phyloP scores from a whole-genome alignment of 2,888 invertebrate genomes.

The Drosophila birchii region DNA sequence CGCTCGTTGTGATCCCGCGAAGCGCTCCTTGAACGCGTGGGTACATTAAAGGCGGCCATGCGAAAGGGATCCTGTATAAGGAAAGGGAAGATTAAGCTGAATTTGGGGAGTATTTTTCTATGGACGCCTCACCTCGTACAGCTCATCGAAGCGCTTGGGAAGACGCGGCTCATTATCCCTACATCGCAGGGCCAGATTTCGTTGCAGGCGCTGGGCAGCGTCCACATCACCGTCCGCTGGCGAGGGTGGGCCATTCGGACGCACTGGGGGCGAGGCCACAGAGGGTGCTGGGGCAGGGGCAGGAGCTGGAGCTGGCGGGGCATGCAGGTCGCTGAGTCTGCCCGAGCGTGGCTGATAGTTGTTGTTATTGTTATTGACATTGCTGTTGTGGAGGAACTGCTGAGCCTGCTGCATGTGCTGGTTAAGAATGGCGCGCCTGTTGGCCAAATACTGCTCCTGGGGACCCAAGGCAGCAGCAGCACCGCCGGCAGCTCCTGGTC shows the following conservation, averaged over 20 bases:
- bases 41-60: slow-evolving; percentile 87
- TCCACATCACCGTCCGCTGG: slow-evolving; percentile 77
- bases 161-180: slow-evolving; percentile 83
- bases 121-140: slow-evolving; percentile 79
- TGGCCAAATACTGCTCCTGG: slow-evolving; percentile 80
- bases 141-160: slow-evolving; percentile 84
- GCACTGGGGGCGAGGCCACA: slow-evolving; percentile 22
- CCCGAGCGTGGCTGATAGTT: slow-evolving; percentile 80
- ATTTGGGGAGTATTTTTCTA: no score
- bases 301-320: slow-evolving; percentile 50
- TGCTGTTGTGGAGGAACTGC: slow-evolving; percentile 77
- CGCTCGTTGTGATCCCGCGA: slow-evolving; percentile 88
- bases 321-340: slow-evolving; percentile 75
- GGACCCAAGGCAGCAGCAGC: slow-evolving; percentile 63
- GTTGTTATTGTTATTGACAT: slow-evolving; percentile 78
- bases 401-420: slow-evolving; percentile 79
- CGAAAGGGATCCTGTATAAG: slow-evolving; percentile 84
- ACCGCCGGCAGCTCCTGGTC: slow-evolving; percentile 54
- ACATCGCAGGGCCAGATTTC: slow-evolving; percentile 83
- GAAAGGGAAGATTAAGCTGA: neutral
- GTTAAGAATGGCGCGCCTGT: slow-evolving; percentile 81
- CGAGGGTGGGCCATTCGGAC: slow-evolving; percentile 13
- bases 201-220: slow-evolving; percentile 83
- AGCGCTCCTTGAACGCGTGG: slow-evolving; percentile 81
- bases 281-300: slow-evolving; percentile 25